Conservation (phyloP, 2,113 vertebrate genomes). For the Fregetta grallaria region DNA sequence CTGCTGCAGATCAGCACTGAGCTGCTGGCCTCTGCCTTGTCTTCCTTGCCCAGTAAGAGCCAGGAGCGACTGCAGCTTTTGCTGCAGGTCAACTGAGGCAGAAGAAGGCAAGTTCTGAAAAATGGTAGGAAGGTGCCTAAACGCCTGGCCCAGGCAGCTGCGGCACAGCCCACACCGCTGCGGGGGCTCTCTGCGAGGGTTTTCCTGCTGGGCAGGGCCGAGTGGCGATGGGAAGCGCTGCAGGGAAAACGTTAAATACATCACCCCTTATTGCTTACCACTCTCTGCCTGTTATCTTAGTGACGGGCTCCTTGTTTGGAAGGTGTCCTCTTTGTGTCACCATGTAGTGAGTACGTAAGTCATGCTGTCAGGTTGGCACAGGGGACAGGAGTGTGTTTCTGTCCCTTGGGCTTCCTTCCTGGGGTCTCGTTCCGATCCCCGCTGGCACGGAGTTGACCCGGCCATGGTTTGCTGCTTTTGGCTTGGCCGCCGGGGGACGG, state of each 20-base stretch:
- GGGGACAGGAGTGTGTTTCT: not conserved
- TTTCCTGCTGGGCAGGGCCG: not conserved
- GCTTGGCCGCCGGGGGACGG: not conserved
- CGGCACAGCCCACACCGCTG: not conserved
- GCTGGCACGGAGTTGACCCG: accelerated
- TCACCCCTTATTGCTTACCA: accelerated
- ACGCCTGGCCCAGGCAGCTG: not conserved
- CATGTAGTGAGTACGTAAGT: not conserved
- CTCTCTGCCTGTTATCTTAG: not conserved
- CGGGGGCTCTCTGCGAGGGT: not conserved
- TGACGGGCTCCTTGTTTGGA: not conserved
- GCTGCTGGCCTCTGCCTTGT: not conserved
- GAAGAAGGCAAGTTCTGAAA: not conserved
- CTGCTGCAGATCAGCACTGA: not conserved
- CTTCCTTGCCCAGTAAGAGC: not conserved
- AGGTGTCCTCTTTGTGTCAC: not conserved
- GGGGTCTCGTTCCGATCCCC: not conserved
- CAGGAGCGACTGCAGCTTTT: not conserved
- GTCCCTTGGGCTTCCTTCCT: not conserved
- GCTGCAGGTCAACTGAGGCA: not conserved
- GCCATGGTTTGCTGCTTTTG: not conserved
- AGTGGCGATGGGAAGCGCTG: not conserved
- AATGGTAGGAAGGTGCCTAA: not conserved
- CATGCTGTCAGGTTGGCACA: not conserved
- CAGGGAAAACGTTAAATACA: not conserved